phyloP scores from a whole-genome alignment of 2,888 invertebrate species.

The Calliscelio sp. region DNA sequence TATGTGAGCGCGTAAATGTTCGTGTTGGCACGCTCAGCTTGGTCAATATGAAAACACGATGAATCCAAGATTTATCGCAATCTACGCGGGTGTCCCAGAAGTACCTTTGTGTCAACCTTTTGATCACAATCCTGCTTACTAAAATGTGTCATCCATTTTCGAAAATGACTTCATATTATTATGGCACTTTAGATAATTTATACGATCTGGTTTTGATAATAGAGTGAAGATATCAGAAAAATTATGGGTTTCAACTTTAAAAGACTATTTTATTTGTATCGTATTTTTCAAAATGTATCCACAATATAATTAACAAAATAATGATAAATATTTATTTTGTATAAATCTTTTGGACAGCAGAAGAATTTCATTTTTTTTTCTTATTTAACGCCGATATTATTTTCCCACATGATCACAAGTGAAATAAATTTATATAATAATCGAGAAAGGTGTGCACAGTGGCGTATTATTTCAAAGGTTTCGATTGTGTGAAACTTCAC shows the following conservation, averaged over 20 bases:
- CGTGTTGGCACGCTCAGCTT: slow-evolving; percentile 82
- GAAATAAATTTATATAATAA: slow-evolving; percentile 36
- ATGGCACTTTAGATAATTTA: slow-evolving; percentile 34
- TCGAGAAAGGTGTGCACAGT: slow-evolving; percentile 27
- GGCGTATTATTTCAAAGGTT: slow-evolving; percentile 53
- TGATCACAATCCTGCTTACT: slow-evolving; percentile 66
- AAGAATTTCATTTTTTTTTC: neutral
- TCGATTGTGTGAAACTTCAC: slow-evolving; percentile 65
- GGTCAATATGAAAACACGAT: slow-evolving; percentile 81
- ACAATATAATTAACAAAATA: too few relatives aligned
- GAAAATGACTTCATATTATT: slow-evolving; percentile 60
- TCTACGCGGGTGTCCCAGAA: slow-evolving; percentile 45
- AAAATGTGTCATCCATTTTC: slow-evolving; percentile 72
- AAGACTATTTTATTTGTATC: too few relatives aligned
- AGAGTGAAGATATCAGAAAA: too few relatives aligned
- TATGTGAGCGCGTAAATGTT: slow-evolving; percentile 79
- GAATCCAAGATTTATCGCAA: slow-evolving; percentile 78
- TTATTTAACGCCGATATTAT: neutral
- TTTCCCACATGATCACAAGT: neutral
- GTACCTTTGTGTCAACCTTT: slow-evolving; percentile 54
- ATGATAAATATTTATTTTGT: too few relatives aligned
- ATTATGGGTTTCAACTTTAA: too few relatives aligned
- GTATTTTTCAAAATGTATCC: too few relatives aligned
- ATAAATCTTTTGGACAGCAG: too few relatives aligned
- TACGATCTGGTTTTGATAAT: slow-evolving; percentile 57